Evolutionary conservation across 2,888 invertebrate genomes (phyloP).

Genomic region (Amiota mariae): DNA sequence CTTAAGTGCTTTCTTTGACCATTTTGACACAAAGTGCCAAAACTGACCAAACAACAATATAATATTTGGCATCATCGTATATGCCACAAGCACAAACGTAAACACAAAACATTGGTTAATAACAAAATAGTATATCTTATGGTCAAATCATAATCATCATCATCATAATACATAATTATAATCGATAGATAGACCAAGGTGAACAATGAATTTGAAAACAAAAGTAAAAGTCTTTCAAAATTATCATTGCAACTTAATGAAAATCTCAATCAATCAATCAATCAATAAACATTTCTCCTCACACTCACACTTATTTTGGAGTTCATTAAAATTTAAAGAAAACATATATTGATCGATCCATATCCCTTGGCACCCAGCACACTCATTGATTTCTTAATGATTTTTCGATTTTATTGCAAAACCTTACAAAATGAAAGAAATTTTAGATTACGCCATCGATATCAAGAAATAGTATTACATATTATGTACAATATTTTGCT

Average conservation of each 20-base stretch:
- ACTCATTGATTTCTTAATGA: no score
- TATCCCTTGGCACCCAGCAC: no score
- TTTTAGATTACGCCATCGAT: no score
- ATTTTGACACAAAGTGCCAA: slow-evolving; percentile 55
- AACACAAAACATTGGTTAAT: not conserved
- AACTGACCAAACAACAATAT: slow-evolving; percentile 8
- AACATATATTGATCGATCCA: no score
- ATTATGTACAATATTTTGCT: no score
- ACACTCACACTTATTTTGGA: not conserved
- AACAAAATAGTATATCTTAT: slow-evolving; percentile 25
- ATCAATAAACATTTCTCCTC: not conserved
- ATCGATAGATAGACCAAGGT: not conserved
- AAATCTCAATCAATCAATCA: slow-evolving; percentile 10
- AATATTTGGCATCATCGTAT: slow-evolving; percentile 12
- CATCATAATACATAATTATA: not conserved
- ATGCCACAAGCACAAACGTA: slow-evolving; percentile 32
- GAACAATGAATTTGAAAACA: not conserved
- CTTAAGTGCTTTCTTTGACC: slow-evolving; percentile 33
- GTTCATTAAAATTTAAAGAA: not conserved
- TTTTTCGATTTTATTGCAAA: no score
- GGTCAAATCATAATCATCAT: slow-evolving; percentile 36
- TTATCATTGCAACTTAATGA: not conserved
- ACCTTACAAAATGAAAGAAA: no score
- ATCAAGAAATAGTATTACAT: no score
- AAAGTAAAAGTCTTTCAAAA: slow-evolving; percentile 19